A percentile compares a stretch with the other conserved stretches of the same genome.
Conservation (phyloP, 2,888 invertebrate genomes). For the Muscina levida region DNA sequence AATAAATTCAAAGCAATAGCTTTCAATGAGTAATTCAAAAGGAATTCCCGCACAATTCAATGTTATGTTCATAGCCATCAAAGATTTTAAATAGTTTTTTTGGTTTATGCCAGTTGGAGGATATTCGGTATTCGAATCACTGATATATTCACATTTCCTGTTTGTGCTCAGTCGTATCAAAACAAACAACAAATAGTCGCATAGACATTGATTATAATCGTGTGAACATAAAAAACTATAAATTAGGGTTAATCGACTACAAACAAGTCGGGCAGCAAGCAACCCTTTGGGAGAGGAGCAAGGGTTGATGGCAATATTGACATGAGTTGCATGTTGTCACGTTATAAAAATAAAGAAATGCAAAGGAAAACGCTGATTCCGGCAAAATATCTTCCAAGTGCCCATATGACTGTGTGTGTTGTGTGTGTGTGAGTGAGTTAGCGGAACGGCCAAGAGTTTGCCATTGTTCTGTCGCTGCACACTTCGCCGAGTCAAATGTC, state of each 20-base stretch:
- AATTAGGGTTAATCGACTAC: slow-evolving; percentile 49
- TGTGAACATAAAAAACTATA: slow-evolving; percentile 52
- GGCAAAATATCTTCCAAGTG: slow-evolving; percentile 62
- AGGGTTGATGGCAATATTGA: slow-evolving; percentile 39
- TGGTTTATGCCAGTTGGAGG: no score
- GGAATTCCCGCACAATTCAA: neutral
- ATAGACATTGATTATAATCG: slow-evolving; percentile 46
- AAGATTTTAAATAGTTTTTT: slow-evolving; percentile 30
- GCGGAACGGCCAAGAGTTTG: slow-evolving; percentile 41
- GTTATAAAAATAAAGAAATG: slow-evolving; percentile 73
- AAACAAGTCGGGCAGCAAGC: slow-evolving; percentile 9
- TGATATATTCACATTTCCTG: slow-evolving; percentile 41
- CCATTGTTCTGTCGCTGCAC: slow-evolving; percentile 49
- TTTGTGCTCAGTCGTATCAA: slow-evolving; percentile 26
- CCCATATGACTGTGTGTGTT: no score
- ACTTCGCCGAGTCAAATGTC: slow-evolving; percentile 38
- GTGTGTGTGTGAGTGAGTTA: slow-evolving; percentile 39
- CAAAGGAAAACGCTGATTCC: slow-evolving; percentile 72
- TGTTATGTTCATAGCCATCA: neutral
- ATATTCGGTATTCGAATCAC: neutral
- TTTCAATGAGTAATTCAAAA: slow-evolving; percentile 32
- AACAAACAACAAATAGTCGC: slow-evolving; percentile 24
- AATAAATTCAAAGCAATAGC: slow-evolving; percentile 2
- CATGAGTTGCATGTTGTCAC: slow-evolving; percentile 80
- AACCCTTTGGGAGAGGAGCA: neutral